These are phyloP conservation scores for Sphaeridia pumilis DNA, from an alignment of 2,888 invertebrate genomes.

Conservation along the genomic window DNA sequence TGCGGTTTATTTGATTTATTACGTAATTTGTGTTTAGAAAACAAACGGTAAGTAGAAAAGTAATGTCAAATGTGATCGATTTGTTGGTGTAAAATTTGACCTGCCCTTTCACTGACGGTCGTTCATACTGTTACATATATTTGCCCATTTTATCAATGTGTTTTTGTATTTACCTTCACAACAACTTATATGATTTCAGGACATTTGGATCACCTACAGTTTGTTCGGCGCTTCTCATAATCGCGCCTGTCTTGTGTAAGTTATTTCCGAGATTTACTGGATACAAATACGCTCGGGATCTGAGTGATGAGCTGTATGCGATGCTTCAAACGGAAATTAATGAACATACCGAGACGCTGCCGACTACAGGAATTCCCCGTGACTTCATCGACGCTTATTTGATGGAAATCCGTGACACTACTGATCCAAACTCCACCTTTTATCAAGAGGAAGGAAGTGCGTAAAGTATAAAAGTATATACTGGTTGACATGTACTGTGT, in stretches of 20 bases:
- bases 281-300: slow-evolving; percentile 4
- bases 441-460: slow-evolving; percentile 24
- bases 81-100: too few relatives aligned
- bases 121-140: too few relatives aligned
- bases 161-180: neutral
- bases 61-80: too few relatives aligned
- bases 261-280: slow-evolving; percentile 1
- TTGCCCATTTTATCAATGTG: too few relatives aligned
- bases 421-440: slow-evolving; percentile 22
- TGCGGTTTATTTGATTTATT: too few relatives aligned
- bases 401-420: slow-evolving; percentile 20
- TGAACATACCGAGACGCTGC: slow-evolving; percentile 8
- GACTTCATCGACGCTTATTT: slow-evolving; percentile 26
- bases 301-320: slow-evolving; percentile 1
- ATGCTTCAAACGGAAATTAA: slow-evolving; percentile 5
- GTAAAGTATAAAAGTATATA: too few relatives aligned
- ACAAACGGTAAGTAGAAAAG: too few relatives aligned
- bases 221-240: neutral
- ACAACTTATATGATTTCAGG: too few relatives aligned
- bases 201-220: slow-evolving; percentile 11
- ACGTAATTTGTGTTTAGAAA: too few relatives aligned
- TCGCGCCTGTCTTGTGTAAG: slow-evolving; percentile 2
- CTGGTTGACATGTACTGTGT: too few relatives aligned
- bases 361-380: neutral
- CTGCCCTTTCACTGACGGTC: too few relatives aligned